phyloP scores from a whole-genome alignment of 1,140 invertebrate species.

The Laupala kohalensis region DNA sequence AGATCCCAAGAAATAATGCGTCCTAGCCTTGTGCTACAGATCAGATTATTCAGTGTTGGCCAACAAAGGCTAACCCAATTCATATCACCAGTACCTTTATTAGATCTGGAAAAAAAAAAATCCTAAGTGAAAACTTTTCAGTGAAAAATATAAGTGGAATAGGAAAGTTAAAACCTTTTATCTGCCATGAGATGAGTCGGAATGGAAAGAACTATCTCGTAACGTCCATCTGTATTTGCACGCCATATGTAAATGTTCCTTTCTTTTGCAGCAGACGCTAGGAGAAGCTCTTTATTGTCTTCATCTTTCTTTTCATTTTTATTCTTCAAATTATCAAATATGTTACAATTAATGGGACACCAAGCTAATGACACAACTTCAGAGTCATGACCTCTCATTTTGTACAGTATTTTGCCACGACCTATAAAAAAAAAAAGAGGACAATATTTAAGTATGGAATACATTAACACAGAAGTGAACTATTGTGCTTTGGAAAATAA shows the following conservation, averaged over 20 bases:
- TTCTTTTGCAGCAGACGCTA: constrained; percentile 39
- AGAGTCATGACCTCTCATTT: constrained; percentile 55
- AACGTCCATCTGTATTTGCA: constrained; percentile 37
- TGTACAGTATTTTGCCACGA: constrained; percentile 42
- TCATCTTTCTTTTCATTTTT: background rate
- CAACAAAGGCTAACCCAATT: constrained; percentile 1
- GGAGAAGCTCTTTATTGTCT: constrained; percentile 20
- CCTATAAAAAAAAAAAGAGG: background rate
- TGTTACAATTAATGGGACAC: constrained; percentile 47
- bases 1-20: background rate
- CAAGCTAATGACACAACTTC: constrained; percentile 54
- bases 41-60: background rate
- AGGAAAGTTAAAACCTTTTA: background rate
- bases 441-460: too few relatives aligned
- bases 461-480: too few relatives aligned
- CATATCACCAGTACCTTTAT: background rate
- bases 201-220: constrained; percentile 27
- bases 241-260: constrained; percentile 38
- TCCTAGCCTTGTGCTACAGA: constrained; percentile 1
- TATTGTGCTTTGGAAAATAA: too few relatives aligned
- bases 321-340: constrained; percentile 23
- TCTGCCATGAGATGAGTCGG: constrained; percentile 12
- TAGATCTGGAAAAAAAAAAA: background rate
- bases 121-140: too few relatives aligned
- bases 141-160: background rate